These are phyloP conservation scores for Brachyptera risi DNA, from an alignment of 2,888 invertebrate genomes.

Conservation along the genomic window DNA sequence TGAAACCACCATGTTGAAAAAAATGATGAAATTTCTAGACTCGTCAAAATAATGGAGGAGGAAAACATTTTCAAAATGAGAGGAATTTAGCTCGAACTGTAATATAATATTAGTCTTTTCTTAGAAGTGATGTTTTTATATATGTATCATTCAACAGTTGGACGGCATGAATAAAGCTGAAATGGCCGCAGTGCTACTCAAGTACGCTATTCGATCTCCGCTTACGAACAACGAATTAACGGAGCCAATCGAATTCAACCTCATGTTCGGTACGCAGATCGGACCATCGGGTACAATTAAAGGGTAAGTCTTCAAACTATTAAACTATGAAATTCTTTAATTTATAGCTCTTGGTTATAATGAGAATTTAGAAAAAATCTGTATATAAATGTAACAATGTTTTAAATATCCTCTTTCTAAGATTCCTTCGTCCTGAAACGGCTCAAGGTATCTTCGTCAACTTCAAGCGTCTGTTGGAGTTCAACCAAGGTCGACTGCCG, in stretches of 20 bases:
- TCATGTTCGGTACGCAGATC: conserved; percentile 98
- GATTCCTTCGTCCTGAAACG: conserved; percentile 94
- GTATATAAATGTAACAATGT: no score
- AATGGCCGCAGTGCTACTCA: conserved; percentile 78
- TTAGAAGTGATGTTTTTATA: not conserved
- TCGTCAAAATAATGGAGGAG: no score
- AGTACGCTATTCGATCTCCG: conserved; percentile 93
- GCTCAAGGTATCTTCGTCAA: conserved; percentile 99
- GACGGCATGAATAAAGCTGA: conserved; percentile 91
- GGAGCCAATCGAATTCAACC: conserved; percentile 96
- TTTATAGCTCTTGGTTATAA: no score
- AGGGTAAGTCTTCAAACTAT: conserved; percentile 62
- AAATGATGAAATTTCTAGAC: no score
- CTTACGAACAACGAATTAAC: conserved; percentile 90
- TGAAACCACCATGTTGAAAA: no score
- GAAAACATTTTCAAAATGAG: no score
- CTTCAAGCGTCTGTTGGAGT: conserved; percentile 94
- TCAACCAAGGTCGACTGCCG: conserved; percentile 92
- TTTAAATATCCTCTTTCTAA: no score
- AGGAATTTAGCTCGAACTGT: no score
- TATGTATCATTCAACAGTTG: conserved; percentile 43
- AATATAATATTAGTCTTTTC: no score
- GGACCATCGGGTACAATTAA: conserved; percentile 94
- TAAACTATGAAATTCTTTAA: no score
- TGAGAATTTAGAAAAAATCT: no score